Base-by-base conservation (phyloP, 2,113 vertebrate genomes). In the Platichthys flesus region DNA sequence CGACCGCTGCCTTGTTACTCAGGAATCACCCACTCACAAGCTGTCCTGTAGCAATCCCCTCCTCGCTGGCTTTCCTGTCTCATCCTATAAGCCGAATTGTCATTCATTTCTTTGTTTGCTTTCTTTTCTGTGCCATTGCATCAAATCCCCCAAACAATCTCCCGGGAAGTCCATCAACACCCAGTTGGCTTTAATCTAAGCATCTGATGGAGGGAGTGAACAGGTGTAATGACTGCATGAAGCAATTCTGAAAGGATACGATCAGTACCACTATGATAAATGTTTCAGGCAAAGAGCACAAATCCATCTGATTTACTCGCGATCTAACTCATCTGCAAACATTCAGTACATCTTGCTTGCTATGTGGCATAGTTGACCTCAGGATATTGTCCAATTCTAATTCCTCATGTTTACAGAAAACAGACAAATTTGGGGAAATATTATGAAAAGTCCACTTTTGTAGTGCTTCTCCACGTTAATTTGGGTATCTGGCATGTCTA, bases 21-120 rank as follows among this genome's bases (percentile, higher is more conserved):
- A 15, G 26, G 18, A 64, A 66, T 65, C 58, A 65, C 31, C 20
- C n/a, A 28, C 60, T 64, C 52, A 42, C 40, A 31, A 71, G 16
- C 24, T 61, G 66, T 65, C 45, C 54, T 60, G n/a, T 2, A 37
- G 66, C 12, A 13, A 14, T 9, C 9, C 16, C 4, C 15, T 26
- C 20, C 12, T 47, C 23, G 14, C 24, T 35, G 6, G 5, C 20
- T 62, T 35, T 51, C 56, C 61, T 71, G 56, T 67, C 67, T 20
- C 1, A 52, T 47, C 49, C 21, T 2, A 42, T 64, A 21, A 71
- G 2, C 37, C 7, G 12, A 2, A 12, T n/a, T 76, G 55, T 69
- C 16, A 73, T 26, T 67, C 18, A 49, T 23, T 67, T 56, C 20
- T 49, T 23, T 49, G 1, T 47, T 26, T 55, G 24, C 26, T 56